Percentiles rank a stretch among this genome's conserved stretches.
These are phyloP conservation scores for Apostichopus californicus DNA, from an alignment of 35 echinoderm and acorn worm genomes.

Conservation along the genomic window DNA sequence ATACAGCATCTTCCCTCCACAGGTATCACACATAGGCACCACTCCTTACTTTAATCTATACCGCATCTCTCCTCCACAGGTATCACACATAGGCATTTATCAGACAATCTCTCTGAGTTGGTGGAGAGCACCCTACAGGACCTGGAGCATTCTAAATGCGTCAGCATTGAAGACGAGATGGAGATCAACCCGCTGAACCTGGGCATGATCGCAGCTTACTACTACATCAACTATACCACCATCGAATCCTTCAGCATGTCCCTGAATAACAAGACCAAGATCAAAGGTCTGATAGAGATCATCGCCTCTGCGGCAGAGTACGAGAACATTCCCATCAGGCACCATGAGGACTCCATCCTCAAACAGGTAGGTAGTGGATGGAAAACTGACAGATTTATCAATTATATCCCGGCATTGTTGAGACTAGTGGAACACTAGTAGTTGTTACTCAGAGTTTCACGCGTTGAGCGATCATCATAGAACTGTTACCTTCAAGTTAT, in stretches of 20 bases:
- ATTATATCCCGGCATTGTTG: too few species aligned
- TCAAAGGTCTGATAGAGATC: slow-evolving; percentile 98
- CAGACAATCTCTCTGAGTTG: slow-evolving; percentile 95
- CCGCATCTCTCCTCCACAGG: slow-evolving; percentile 38
- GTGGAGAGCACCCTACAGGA: slow-evolving; percentile 97
- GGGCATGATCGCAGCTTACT: slow-evolving; percentile 99
- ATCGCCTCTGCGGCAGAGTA: slow-evolving; percentile 97
- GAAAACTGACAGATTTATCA: too few species aligned
- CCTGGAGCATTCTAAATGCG: slow-evolving; percentile 97
- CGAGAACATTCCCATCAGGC: slow-evolving; percentile 96
- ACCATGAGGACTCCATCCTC: slow-evolving; percentile 96
- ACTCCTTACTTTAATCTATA: too few species aligned
- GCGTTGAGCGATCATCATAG: too few species aligned
- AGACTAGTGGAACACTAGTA: too few species aligned
- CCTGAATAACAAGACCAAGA: slow-evolving; percentile 95
- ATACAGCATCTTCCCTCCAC: too few species aligned
- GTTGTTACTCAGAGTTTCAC: too few species aligned
- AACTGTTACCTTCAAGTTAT: too few species aligned
- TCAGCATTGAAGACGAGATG: slow-evolving; percentile 99
- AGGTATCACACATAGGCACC: too few species aligned
- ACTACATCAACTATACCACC: slow-evolving; percentile 99
- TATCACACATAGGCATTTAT: slow-evolving; percentile 95
- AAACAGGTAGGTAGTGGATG: slow-evolving; percentile 68
- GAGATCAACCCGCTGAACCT: slow-evolving; percentile 95
- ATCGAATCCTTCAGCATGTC: slow-evolving; percentile 99